These are phyloP conservation scores for Danio choprae DNA, from an alignment of 2,797 vertebrate species.

Conservation along the genomic window DNA sequence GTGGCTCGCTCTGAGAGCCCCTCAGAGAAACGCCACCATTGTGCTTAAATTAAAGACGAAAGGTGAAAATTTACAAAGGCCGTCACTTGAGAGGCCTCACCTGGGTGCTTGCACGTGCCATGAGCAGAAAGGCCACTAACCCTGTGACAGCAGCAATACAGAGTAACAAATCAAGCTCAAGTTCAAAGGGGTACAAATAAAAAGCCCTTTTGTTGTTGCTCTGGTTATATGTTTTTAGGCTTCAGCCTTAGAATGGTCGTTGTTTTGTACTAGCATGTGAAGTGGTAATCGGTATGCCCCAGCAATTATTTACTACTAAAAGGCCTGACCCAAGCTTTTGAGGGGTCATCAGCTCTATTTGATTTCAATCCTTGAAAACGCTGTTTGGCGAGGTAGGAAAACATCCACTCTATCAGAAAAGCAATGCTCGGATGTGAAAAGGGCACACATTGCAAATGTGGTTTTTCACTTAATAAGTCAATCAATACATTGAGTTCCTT, in stretches of 20 bases:
- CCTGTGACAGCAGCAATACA: slow-evolving; percentile 43
- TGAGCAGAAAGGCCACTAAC: slow-evolving; percentile 60
- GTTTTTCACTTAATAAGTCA: slow-evolving; percentile 78
- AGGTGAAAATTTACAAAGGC: slow-evolving; percentile 64
- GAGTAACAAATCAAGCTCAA: slow-evolving; percentile 53
- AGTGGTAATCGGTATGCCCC: slow-evolving; percentile 36
- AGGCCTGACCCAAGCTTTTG: slow-evolving; percentile 45
- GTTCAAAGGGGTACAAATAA: background rate
- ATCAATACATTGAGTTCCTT: slow-evolving; percentile 76
- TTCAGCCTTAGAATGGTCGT: slow-evolving; percentile 31
- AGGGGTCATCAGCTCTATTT: slow-evolving; percentile 50
- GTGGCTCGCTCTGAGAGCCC: slow-evolving; percentile 62
- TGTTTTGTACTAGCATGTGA: slow-evolving; percentile 24
- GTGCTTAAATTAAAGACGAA: slow-evolving; percentile 64
- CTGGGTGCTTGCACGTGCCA: slow-evolving; percentile 63
- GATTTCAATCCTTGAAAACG: slow-evolving; percentile 44
- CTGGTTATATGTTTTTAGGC: slow-evolving; percentile 44
- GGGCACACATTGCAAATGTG: slow-evolving; percentile 70
- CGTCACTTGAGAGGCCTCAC: slow-evolving; percentile 73
- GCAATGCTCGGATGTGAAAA: slow-evolving; percentile 46
- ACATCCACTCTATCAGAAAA: slow-evolving; percentile 50
- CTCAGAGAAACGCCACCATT: slow-evolving; percentile 63
- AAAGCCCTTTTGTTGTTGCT: slow-evolving; percentile 36
- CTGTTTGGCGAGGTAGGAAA: slow-evolving; percentile 41
- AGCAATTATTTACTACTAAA: slow-evolving; percentile 41